These are phyloP conservation scores for Aphelocoma californica DNA, from an alignment of 2,797 vertebrate genomes.

Conservation along the genomic window DNA sequence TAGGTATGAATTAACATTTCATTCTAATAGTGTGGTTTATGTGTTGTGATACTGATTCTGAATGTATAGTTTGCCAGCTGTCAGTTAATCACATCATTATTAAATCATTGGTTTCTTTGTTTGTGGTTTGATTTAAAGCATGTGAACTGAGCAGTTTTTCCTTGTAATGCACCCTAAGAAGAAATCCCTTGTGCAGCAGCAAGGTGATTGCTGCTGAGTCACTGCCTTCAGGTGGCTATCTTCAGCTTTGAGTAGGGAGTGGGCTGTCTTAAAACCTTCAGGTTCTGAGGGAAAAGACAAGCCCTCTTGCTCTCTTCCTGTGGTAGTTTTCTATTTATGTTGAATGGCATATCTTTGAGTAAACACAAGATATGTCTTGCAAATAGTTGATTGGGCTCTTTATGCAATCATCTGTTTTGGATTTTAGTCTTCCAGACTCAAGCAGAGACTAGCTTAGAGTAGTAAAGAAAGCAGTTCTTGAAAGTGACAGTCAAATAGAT, in stretches of 20 bases:
- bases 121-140: not conserved
- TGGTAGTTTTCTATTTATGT: not conserved
- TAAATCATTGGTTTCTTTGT: not conserved
- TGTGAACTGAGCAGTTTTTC: not conserved
- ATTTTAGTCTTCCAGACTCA: not conserved
- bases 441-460: not conserved
- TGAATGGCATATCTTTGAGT: not conserved
- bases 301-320: not conserved
- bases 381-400: not conserved
- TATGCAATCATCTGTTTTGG: not conserved
- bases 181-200: not conserved
- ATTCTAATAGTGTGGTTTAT: not conserved
- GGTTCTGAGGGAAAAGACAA: not conserved
- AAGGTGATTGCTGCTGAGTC: not conserved
- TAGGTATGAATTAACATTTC: not conserved
- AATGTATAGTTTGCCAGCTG: not conserved
- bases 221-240: not conserved
- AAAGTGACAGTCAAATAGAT: not conserved
- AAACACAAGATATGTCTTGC: not conserved
- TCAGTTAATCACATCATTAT: not conserved
- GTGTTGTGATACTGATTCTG: not conserved
- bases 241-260: not conserved
- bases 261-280: not conserved
- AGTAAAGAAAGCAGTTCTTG: not conserved
- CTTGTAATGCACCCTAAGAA: not conserved